Evolutionary conservation across 2,113 vertebrate species (phyloP), one percentile per base, ranked within the genome.

Genomic region (Chaetorhynchus papuensis): DNA sequence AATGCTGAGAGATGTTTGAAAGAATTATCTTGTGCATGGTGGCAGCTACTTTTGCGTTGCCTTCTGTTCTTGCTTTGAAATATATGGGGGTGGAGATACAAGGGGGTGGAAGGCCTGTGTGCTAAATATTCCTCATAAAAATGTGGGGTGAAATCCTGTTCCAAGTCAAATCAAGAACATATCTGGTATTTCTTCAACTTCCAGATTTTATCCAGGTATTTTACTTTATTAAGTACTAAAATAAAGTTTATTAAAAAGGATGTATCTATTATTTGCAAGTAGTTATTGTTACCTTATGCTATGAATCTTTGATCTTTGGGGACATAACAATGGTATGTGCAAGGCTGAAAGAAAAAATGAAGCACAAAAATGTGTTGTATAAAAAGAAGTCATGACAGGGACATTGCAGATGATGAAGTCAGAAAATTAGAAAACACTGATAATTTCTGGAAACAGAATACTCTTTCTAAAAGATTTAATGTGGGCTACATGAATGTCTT

Each of bases 11-110:
- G 76, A 95, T 89, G 80, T 96, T 96, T 97, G 93, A 97, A 96
- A 97, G 96, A 96, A 94, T 97, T 97, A 95, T 95, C 92, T 95
- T 71, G 83, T 86, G 90, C 76, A 96, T 94, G 77, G 91, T 93
- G 87, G 91, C 80, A 93, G 74, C 91, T 94, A 86, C 91, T 96
- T 96, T 89, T 82, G 86, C 49, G 68, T 76, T 86, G 89, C 94
- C 93, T 97, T 96, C 94, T 97, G 94, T 94, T 87, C 92, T 96
- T 71, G 28, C 84, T 93, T 91, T 89, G 83, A 95, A 86, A 95
- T 90, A 85, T 74, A 78, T 44, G 49, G 42, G 33, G 24, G 19
- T 52, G n/a, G 57, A 86, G 35, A 85, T 90, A 54, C 0, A 5
- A 42, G 4, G 45, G 16, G 12, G 13, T 71, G 56, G 56, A 97